These are phyloP conservation scores for Ctenicera cuprea DNA, from an alignment of 2,888 invertebrate species.

Conservation along the genomic window DNA sequence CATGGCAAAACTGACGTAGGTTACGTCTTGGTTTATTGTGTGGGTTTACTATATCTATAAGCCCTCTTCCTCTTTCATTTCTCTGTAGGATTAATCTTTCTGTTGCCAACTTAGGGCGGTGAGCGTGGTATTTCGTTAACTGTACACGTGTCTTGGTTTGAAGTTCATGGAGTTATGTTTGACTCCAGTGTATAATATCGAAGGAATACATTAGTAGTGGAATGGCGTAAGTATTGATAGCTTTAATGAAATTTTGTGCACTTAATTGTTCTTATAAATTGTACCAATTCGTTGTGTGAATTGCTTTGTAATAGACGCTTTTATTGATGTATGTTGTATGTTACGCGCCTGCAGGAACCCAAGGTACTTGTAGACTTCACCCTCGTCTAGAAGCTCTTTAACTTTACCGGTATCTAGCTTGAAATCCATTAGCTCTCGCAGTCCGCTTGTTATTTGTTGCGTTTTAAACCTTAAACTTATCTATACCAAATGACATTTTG, in stretches of 20 bases:
- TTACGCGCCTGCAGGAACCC: not conserved
- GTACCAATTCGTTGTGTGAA: not conserved
- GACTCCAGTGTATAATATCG: not conserved
- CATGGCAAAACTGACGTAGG: not conserved
- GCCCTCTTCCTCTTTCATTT: not conserved
- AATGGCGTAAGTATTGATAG: not conserved
- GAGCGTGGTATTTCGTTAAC: not conserved
- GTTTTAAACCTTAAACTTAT: not conserved
- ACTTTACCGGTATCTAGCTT: not conserved
- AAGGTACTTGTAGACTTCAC: not conserved
- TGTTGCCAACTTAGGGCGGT: not conserved
- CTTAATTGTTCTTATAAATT: not conserved
- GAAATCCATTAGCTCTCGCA: not conserved
- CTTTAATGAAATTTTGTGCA: not conserved
- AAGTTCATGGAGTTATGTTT: not conserved
- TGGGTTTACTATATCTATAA: not conserved
- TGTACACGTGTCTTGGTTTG: not conserved
- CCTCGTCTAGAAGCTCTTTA: not conserved
- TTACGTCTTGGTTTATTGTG: not conserved
- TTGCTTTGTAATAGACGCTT: not conserved
- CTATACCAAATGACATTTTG: not conserved
- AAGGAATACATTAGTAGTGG: not conserved
- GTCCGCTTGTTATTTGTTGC: not conserved
- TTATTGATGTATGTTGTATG: not conserved
- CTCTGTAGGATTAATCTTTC: not conserved